Conservation (phyloP, 2,888 invertebrate genomes). For the Philonicus albiceps region DNA sequence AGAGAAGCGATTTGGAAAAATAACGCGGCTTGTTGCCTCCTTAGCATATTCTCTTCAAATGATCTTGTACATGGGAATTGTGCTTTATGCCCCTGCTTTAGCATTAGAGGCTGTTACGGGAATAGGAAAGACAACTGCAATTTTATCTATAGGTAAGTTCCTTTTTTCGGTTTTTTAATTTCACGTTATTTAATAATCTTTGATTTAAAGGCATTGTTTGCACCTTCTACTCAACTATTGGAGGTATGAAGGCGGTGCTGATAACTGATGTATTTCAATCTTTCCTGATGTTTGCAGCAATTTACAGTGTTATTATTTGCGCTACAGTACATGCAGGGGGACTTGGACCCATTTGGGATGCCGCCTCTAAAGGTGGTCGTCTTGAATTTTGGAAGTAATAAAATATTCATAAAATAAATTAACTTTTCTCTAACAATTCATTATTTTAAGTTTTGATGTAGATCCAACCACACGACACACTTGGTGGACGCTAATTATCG, state of each 20-base stretch:
- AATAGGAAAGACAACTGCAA: conserved; percentile 75
- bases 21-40: conserved; percentile 79
- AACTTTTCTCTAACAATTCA: neutral
- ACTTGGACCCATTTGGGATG: conserved; percentile 73
- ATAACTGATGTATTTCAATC: conserved; percentile 89
- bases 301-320: conserved; percentile 79
- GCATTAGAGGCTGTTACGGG: conserved; percentile 88
- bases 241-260: conserved; percentile 91
- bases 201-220: conserved; percentile 70
- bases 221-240: conserved; percentile 86
- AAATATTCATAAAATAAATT: conserved; percentile 32
- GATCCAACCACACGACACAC: conserved; percentile 86
- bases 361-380: conserved; percentile 74
- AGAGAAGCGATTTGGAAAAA: conserved; percentile 83
- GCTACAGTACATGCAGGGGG: conserved; percentile 77
- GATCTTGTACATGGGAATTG: conserved; percentile 90
- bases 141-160: conserved; percentile 71
- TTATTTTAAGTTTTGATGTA: conserved; percentile 69
- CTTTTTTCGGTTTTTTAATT: neutral
- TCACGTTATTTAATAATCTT: neutral
- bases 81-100: conserved; percentile 91
- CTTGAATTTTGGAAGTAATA: conserved; percentile 74
- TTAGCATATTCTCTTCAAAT: conserved; percentile 88
- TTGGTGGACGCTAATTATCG: conserved; percentile 81
- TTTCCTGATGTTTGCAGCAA: conserved; percentile 82